Base-by-base conservation (phyloP, 2,113 vertebrate species). In the Centropus bengalensis region DNA sequence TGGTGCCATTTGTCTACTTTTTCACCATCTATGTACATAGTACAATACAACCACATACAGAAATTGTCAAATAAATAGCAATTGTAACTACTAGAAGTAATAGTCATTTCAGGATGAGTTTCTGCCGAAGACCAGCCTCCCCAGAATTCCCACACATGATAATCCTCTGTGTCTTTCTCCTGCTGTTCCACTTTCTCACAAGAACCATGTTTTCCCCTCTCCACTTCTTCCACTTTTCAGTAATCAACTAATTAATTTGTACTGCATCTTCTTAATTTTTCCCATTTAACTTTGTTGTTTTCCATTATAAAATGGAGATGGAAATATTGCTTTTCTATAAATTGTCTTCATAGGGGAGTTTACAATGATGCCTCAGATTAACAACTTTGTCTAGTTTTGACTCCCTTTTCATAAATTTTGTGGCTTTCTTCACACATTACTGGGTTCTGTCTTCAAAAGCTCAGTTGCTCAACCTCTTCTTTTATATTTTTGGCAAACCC, bases 321-420 rank as follows among this genome's bases (percentile, higher is more conserved):
- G 38, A 54, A 75, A 45, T 23, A 75, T 1, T 0, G 1, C 5
- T 8, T 28, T 47, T 54, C 44, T 66, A 6, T 19, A 1, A 66
- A 51, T 51, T 67, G 5, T 75, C 16, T 68, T 68, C 27, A 47
- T 24, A 33, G 20, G 20, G 40, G 28, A 55, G 12, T 59, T 82
- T 52, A 45, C 26, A 60, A 59, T n/a, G 52, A 23, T 45, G 36
- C 32, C 44, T 74, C 36, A 66, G 32, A 74, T 66, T 51, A 42
- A 51, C 8, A 12, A 18, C 13, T 13, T 8, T 56, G 8, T 26
- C 20, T 22, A 67, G 36, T 67, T 52, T 67, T 4, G 3, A 32
- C 5, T 44, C 40, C 12, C 32, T 66, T 81, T 23, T n/a, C 24
- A 33, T 9, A 56, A 33, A 49, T 30, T 56, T 49, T 49, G 33